Evolutionary conservation across 2,797 vertebrate genomes (phyloP).

Genomic region (Platyrinchus mystaceus): DNA sequence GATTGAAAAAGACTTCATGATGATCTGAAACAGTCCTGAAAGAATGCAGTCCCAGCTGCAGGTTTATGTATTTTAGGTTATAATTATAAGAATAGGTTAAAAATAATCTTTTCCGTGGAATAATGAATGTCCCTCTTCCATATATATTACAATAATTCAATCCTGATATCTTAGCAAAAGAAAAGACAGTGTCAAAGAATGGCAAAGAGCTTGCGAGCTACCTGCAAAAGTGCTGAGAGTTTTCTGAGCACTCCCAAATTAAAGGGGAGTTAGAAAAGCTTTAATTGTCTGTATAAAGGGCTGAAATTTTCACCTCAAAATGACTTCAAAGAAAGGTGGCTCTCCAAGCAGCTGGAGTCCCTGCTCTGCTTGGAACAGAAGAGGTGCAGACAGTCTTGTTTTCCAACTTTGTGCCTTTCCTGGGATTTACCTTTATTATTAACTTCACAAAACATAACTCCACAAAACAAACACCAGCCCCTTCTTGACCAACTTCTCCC

Average conservation of each 20-base stretch:
- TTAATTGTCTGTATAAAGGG: not conserved
- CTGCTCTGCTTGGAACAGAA: slow-evolving; percentile 1
- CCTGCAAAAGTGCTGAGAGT: not conserved
- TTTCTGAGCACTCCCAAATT: slow-evolving; percentile 9
- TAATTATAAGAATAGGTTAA: not conserved
- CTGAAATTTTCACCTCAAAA: slow-evolving; percentile 34
- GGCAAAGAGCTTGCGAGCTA: not conserved
- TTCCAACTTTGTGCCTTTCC: not conserved
- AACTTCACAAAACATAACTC: not conserved
- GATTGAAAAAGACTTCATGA: not conserved
- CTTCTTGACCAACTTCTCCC: not conserved
- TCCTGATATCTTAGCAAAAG: not conserved
- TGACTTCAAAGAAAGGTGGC: slow-evolving; percentile 12
- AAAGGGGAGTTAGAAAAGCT: slow-evolving; percentile 27
- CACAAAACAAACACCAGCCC: not conserved
- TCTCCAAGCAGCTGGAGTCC: not conserved
- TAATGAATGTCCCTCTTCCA: not conserved
- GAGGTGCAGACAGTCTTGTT: not conserved
- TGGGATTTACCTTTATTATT: not conserved
- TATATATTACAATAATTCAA: not conserved
- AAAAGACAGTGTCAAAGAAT: not conserved
- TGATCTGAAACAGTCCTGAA: not conserved
- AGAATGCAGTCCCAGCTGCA: not conserved
- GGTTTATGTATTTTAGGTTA: not conserved
- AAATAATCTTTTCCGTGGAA: not conserved